A percentile compares a stretch with the other conserved stretches of the same genome.
Evolutionary conservation across 2,888 invertebrate genomes (phyloP).

Genomic region (Bombylius discolor): DNA sequence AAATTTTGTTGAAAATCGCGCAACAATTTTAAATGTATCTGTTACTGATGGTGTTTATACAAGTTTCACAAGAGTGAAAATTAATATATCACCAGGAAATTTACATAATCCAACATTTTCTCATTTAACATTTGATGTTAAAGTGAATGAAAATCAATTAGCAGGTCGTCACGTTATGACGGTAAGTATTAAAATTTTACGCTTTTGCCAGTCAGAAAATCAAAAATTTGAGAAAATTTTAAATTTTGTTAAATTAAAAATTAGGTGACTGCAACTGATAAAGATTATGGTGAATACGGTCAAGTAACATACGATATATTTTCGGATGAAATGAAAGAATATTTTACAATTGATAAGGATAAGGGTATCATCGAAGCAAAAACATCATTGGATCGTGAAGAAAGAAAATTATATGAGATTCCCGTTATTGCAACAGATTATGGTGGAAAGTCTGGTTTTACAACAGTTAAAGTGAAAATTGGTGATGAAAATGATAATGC

Average conservation of each 20-base stretch:
- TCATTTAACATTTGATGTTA: constrained; percentile 63
- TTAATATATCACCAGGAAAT: constrained; percentile 67
- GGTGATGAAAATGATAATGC: constrained; percentile 73
- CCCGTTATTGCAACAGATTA: constrained; percentile 72
- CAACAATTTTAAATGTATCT: constrained; percentile 72
- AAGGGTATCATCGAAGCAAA: constrained; percentile 59
- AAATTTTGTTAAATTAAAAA: background rate
- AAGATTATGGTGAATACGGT: constrained; percentile 68
- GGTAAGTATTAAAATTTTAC: constrained; percentile 28
- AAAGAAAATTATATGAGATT: constrained; percentile 53
- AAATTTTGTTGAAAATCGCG: constrained; percentile 50
- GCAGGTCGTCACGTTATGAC: constrained; percentile 62
- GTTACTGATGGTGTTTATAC: constrained; percentile 94
- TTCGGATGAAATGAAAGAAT: constrained; percentile 56
- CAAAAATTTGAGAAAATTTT: too few species aligned
- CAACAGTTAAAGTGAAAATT: constrained; percentile 65
- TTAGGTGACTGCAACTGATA: constrained; percentile 64
- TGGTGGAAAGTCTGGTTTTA: constrained; percentile 63
- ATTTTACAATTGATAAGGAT: constrained; percentile 57
- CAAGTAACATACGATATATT: constrained; percentile 63
- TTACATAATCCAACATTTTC: constrained; percentile 65
- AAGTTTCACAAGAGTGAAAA: constrained; percentile 69
- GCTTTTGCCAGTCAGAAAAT: too few species aligned
- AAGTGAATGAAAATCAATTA: constrained; percentile 66
- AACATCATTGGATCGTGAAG: constrained; percentile 61